Conservation (phyloP, 2,797 vertebrate species). For the Psittacula derbiana region DNA sequence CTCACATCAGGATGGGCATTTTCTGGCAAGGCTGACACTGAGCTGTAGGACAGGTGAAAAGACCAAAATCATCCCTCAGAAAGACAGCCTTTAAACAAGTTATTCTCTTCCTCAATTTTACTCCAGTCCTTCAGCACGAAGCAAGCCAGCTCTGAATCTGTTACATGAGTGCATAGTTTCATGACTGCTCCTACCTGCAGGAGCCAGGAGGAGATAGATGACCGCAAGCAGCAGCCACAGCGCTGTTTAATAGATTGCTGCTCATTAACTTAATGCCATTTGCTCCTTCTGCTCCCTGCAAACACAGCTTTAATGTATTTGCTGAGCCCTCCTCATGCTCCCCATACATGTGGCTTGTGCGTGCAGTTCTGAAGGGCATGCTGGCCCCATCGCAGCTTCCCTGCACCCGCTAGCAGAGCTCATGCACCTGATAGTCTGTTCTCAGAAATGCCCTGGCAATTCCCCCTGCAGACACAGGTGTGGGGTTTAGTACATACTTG, state of each 20-base stretch:
- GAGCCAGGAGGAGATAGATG: neutral
- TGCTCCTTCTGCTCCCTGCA: neutral
- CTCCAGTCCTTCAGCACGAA: neutral
- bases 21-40: neutral
- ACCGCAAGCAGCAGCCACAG: accelerated
- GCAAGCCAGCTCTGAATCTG: neutral
- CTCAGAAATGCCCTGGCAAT: neutral
- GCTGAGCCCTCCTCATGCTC: neutral
- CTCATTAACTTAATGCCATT: neutral
- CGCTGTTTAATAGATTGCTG: neutral
- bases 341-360: accelerated
- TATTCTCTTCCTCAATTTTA: neutral
- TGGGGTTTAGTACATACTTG: neutral
- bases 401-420: neutral
- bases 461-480: accelerated
- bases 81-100: neutral
- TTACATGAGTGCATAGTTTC: neutral
- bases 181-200: neutral
- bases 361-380: neutral
- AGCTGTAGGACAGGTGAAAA: neutral
- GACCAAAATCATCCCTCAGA: neutral
- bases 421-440: neutral
- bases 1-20: accelerated
- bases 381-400: neutral
- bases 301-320: neutral